These are phyloP conservation scores for Pachyuromys duprasi DNA, from an alignment of 2,797 vertebrate species.

Conservation along the genomic window DNA sequence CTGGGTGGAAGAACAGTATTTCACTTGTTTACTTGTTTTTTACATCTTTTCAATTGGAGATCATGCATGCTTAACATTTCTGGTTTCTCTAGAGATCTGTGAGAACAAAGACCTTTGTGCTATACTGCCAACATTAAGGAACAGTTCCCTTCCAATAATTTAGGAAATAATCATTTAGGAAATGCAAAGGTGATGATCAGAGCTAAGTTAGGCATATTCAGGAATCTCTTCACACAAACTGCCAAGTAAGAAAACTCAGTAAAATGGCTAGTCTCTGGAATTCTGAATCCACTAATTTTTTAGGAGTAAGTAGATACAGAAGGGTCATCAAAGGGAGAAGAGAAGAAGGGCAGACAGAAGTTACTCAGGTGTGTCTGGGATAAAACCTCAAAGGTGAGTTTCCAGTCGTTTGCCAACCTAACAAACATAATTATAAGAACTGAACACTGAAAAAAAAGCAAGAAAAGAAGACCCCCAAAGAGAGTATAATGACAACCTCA, in stretches of 20 bases:
- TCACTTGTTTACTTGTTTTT: neutral
- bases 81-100: no score
- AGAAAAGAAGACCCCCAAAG: neutral
- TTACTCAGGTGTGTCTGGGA: neutral
- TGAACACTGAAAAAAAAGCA: neutral
- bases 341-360: neutral
- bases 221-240: neutral
- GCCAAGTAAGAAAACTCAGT: neutral
- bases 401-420: neutral
- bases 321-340: neutral
- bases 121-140: neutral
- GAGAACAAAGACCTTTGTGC: neutral
- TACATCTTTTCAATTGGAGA: neutral
- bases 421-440: neutral
- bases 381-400: neutral
- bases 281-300: neutral
- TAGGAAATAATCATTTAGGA: neutral
- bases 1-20: neutral
- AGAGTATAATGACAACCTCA: neutral
- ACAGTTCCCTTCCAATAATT: neutral
- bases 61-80: no score
- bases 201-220: neutral
- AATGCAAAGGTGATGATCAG: neutral
- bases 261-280: neutral
- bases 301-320: neutral